Evolutionary conservation across 2,888 invertebrate genomes (phyloP), one percentile per base, ranked within the genome.

Genomic region (Leucozona laternaria): DNA sequence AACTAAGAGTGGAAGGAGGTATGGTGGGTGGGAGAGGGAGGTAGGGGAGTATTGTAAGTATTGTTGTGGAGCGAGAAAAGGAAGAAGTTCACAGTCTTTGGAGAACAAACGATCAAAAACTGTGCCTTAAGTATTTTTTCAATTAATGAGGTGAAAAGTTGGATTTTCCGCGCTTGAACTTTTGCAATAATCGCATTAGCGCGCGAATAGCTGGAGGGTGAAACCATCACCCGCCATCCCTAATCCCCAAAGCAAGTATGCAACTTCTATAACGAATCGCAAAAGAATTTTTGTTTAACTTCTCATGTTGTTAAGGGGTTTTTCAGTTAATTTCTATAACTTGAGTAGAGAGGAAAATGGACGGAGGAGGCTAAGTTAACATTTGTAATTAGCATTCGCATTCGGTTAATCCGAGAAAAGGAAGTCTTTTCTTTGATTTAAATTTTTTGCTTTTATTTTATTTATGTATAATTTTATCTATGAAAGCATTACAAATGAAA

Each of bases 71-170:
- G n/a, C n/a, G n/a, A 37, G 11, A 37, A 37, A 11, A 2, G 22
- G 0, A 22, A 50, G 48, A 45, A 45, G 7, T 48, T 48, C 20
- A 20, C 8, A 45, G 10, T 48, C 48, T 11, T 50, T 8, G 48
- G 6, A 50, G 48, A 20, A 28, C 20, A 45, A 64, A 17, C 7
- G 34, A 70, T 55, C 55, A 55, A 57, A 37, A 57, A 76, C 55
- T 57, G 45, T 20, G 66, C 76, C 66, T 48, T 25, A 58, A 77
- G 77, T 68, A 77, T 68, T 77, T 77, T 77, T 77, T 31, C 77
- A 68, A 77, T 68, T 77, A 58, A 68, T 77, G 77, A 77, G 77
- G 68, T 77, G 77, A 77, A 77, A 77, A 77, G 58, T 70, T 70
- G 58, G 68, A 50, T 77, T 68, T 77, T 77, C 58, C 77, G 58